Conservation (phyloP, 2,113 vertebrate genomes). For the Mus spicilegus region DNA sequence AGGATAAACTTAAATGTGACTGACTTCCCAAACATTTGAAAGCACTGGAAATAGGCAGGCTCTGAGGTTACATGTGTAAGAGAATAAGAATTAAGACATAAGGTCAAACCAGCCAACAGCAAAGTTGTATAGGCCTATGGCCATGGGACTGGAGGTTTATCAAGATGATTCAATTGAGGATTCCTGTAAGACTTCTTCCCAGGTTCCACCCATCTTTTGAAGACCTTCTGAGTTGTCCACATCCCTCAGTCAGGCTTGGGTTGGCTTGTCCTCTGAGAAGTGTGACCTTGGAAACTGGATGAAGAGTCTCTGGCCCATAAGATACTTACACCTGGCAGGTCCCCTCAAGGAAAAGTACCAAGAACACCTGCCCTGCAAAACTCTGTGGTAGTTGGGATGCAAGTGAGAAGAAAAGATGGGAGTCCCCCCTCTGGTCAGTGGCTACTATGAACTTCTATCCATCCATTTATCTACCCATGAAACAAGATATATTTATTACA, state of each 20-base stretch:
- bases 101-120: conserved; percentile 79
- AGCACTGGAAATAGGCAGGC: conserved; percentile 75
- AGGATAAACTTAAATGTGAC: conserved; percentile 83
- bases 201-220: neutral
- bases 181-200: neutral
- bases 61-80: conserved; percentile 65
- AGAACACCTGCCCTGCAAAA: neutral
- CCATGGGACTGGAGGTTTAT: conserved; percentile 59
- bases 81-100: conserved; percentile 77
- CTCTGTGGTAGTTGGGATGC: neutral
- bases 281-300: neutral
- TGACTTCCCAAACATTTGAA: conserved; percentile 85
- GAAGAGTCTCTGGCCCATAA: neutral
- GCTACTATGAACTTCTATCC: neutral
- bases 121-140: conserved; percentile 23
- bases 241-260: neutral
- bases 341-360: neutral
- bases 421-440: neutral
- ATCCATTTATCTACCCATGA: neutral
- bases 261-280: neutral
- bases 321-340: neutral
- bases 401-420: neutral
- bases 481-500: neutral
- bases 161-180: conserved; percentile 34
- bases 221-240: conserved; percentile 18